A percentile compares a stretch with the other conserved stretches of the same genome.
Evolutionary conservation across 2,113 vertebrate species (phyloP).

Genomic region (Rhombomys opimus): DNA sequence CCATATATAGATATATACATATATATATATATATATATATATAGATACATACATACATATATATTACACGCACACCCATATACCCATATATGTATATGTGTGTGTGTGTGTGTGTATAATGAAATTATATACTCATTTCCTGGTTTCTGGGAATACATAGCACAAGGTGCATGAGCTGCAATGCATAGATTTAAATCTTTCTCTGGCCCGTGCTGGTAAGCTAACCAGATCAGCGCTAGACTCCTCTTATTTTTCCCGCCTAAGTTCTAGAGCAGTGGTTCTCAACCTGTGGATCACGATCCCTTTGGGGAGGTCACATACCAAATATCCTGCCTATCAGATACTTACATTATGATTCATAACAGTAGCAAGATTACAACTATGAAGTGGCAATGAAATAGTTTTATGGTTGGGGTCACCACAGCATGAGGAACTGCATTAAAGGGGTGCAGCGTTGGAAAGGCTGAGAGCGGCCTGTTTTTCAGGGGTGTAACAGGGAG

Average conservation of each 20-base stretch:
- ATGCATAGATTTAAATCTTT: not conserved
- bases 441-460: not conserved
- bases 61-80: too few relatives aligned
- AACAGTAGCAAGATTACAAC: not conserved
- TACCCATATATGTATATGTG: too few relatives aligned
- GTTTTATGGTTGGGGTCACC: not conserved
- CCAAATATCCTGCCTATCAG: not conserved
- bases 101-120: too few relatives aligned
- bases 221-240: not conserved
- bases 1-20: not conserved
- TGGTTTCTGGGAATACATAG: not conserved
- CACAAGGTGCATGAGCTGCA: not conserved
- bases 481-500: too few relatives aligned
- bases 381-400: not conserved
- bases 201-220: not conserved
- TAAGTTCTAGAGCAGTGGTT: not conserved
- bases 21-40: too few relatives aligned
- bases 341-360: not conserved
- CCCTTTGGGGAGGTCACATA: not conserved
- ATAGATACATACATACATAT: too few relatives aligned
- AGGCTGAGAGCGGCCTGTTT: too few relatives aligned
- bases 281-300: not conserved
- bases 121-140: not conserved
- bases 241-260: not conserved
- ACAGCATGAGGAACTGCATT: not conserved